These are phyloP conservation scores for Epinephelus fuscoguttatus DNA, from an alignment of 2,113 vertebrate species.

Conservation along the genomic window DNA sequence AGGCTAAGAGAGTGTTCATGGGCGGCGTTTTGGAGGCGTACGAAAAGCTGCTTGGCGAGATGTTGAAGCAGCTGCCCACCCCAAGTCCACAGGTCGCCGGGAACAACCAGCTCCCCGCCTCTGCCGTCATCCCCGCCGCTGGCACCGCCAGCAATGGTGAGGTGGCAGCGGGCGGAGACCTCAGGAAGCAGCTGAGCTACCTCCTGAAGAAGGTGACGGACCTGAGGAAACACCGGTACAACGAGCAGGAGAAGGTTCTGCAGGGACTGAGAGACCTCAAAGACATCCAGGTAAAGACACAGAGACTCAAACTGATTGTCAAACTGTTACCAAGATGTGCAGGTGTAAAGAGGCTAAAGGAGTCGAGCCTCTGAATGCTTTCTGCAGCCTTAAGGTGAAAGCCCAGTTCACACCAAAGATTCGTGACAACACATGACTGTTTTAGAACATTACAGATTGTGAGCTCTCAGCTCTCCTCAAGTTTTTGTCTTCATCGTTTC, in stretches of 20 bases:
- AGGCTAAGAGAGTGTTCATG: slow-evolving; percentile 56
- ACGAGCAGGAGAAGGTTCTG: slow-evolving; percentile 49
- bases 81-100: not conserved
- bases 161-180: accelerated
- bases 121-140: accelerated
- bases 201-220: slow-evolving; percentile 42
- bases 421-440: no score
- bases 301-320: not conserved
- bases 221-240: slow-evolving; percentile 5
- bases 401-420: not conserved
- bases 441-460: no score
- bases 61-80: slow-evolving; percentile 59
- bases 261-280: not conserved
- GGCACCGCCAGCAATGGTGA: accelerated
- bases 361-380: not conserved
- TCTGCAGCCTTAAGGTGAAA: not conserved
- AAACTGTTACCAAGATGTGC: no score
- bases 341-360: no score
- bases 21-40: slow-evolving; percentile 64
- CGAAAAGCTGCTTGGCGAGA: slow-evolving; percentile 54
- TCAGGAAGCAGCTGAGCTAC: slow-evolving; percentile 13
- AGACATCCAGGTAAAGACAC: slow-evolving; percentile 54
- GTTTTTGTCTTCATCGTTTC: no score
- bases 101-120: not conserved
- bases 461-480: no score